Conservation (phyloP, 2,113 vertebrate genomes). For the Murina feae region DNA sequence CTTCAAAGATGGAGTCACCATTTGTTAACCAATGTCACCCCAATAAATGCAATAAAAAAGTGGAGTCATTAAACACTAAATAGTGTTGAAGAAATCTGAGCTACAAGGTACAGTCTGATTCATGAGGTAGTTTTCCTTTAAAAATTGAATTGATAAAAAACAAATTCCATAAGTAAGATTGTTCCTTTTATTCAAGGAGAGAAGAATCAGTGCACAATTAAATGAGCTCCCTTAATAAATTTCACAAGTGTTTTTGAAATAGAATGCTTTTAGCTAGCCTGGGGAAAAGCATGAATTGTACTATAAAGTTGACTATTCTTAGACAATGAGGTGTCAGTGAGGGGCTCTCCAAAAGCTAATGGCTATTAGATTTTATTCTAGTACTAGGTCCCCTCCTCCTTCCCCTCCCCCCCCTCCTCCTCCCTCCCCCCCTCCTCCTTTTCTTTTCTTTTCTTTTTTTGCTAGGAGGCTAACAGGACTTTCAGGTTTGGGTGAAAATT, state of each 20-base stretch:
- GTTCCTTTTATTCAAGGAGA: neutral
- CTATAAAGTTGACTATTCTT: neutral
- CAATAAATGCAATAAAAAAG: neutral
- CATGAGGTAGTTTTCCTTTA: neutral
- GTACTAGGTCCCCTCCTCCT: neutral
- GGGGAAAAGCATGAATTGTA: neutral
- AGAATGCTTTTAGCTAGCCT: neutral
- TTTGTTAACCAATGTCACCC: neutral
- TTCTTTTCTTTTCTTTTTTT: neutral
- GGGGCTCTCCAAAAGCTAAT: neutral
- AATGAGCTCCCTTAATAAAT: slow-evolving; percentile 26
- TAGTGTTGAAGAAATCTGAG: slow-evolving; percentile 17
- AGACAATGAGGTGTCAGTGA: neutral
- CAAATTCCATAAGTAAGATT: neutral
- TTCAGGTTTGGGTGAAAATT: neutral
- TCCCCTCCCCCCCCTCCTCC: no score
- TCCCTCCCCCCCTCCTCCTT: no score
- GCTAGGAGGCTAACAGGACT: neutral
- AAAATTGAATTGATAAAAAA: neutral
- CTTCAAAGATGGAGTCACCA: neutral
- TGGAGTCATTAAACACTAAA: neutral
- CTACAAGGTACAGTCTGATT: neutral
- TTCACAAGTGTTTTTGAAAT: neutral
- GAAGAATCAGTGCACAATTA: neutral
- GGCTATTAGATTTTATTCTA: neutral